Evolutionary conservation across 2,888 invertebrate species (phyloP), one percentile per base, ranked within the genome.

Genomic region (Eudasyphora cyanicolor): DNA sequence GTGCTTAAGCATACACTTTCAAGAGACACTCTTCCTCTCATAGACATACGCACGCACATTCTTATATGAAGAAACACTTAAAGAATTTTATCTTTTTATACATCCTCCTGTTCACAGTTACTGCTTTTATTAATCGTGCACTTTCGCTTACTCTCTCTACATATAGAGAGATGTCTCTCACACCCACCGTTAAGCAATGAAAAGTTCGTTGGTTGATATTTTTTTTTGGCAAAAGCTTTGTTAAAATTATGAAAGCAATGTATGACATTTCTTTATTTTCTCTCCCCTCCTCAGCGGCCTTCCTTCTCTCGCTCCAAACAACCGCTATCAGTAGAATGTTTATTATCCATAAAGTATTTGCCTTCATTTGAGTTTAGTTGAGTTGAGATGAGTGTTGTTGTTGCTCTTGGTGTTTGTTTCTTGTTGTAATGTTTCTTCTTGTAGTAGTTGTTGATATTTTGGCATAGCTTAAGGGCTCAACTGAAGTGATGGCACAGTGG

Each of bases 291-390:
- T 14, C 51, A 29, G 12, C 51, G 17, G 19, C 57, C 57, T 24
- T 49, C 27, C 24, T 42, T n/a, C 49, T n/a, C n/a, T n/a, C n/a
- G n/a, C n/a, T n/a, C n/a, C n/a, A n/a, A n/a, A n/a, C n/a, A n/a
- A n/a, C n/a, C n/a, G n/a, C n/a, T n/a, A 38, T 19, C 17, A n/a
- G 24, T 32, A 42, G 60, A 73, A 73, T 73, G 57, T 73, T 73
- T 73, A 73, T 73, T 73, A 73, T 73, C 73, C 73, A 73, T 73
- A 57, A 57, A 73, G 73, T 49, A 60, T 71, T 71, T 38, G 57
- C 6, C 38, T 12, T 64, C 19, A 29, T 2, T 32, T 62, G 12
- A 17, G 5, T 35, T 17, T 32, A 17, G 17, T 32, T 38, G 57
- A 17, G 64, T 12, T 64, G 38, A 29, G 5, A 19, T 62, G 12